Base-by-base conservation (phyloP, 2,888 invertebrate genomes). In the Piscicola geometra region DNA sequence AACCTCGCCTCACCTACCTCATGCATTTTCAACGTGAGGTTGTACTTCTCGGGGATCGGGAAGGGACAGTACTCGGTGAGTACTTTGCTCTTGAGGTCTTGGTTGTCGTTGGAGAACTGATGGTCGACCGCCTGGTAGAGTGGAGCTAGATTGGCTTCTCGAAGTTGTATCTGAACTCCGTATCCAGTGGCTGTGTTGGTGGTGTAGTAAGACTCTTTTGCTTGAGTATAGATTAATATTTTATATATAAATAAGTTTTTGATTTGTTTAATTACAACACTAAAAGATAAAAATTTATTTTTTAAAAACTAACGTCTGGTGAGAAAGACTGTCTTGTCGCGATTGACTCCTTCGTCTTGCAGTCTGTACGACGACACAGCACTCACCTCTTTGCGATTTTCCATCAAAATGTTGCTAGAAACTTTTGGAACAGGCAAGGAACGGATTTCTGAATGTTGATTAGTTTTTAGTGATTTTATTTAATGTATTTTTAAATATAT, bases 11-110 rank as follows among this genome's bases (percentile, higher is more conserved):
- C n/a, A n/a, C 25, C 30, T 32, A 84, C 84, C 81, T 81, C 78
- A 72, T 82, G 82, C 74, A 82, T 81, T 12, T 78, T 78, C 64
- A 82, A 81, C 36, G 80, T 78, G 36, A 84, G 81, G 72, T 82
- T 80, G 78, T 84, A 83, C 77, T 83, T 80, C 64, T 81, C 80
- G 3, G 85, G 84, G 0, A 84, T 79, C 1, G 84, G 84, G 72
- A 81, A 82, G 3, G 82, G 82, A 77, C 84, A 84, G 77, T 82
- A 82, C 47, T 80, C 81, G 18, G 80, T 78, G 32, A 67, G 69
- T 32, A 70, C 52, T 67, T 77, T 75, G 1, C 76, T 78, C 3
- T 41, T 70, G 72, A 78, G 78, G 3, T 76, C 79, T 28, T 78
- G 77, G 74, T 80, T 79, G 72, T 80, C 80, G 67, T 80, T 76